Evolutionary conservation across 2,888 invertebrate genomes (phyloP), one percentile per base, ranked within the genome.

Genomic region (Augiades crinisus): DNA sequence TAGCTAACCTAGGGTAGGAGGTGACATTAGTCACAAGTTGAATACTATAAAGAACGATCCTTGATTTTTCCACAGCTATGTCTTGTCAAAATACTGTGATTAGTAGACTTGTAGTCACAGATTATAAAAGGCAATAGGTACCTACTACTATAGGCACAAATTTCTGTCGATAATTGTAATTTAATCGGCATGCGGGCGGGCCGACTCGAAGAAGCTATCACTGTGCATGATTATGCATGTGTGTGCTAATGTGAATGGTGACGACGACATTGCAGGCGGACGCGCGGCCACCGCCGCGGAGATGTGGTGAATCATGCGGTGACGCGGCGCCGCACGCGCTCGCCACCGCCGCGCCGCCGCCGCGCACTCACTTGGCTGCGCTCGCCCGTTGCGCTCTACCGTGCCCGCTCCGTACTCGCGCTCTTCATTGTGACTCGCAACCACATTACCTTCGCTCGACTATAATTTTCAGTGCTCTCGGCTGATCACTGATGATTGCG

Each of bases 351-450:
- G 50, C 13, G 38, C 37, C 22, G 41, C 31, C 17, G 10, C 41
- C 46, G 46, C 45, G 37, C 54, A 53, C 52, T 41, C 60, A 60
- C 64, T 58, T 59, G 59, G 65, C 63, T 62, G 65, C 63, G 60
- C 60, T 64, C 70, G 59, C 60, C 62, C 66, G 63, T 60, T 63
- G 64, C 68, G 68, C 63, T 62, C 67, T 64, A 68, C 65, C 67
- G 64, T 60, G 61, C 31, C n/a, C 49, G 33, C 49, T 41, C 33
- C 36, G 45, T 14, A 43, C 17, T 21, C 34, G 45, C 22, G 22
- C 14, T 34, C 34, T 41, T 10, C 38, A 40, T 24, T 12, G 2
- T 40, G 22, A 13, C n/a, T 30, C 30, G 5, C 30, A n/a, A 12
- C 12, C n/a, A 12, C 30, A 30, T 12, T 12, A 30, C 5, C 12